Percentiles rank a stretch among this genome's conserved stretches.
Conservation (phyloP, 2,888 invertebrate species). For the Diarsia rubi region DNA sequence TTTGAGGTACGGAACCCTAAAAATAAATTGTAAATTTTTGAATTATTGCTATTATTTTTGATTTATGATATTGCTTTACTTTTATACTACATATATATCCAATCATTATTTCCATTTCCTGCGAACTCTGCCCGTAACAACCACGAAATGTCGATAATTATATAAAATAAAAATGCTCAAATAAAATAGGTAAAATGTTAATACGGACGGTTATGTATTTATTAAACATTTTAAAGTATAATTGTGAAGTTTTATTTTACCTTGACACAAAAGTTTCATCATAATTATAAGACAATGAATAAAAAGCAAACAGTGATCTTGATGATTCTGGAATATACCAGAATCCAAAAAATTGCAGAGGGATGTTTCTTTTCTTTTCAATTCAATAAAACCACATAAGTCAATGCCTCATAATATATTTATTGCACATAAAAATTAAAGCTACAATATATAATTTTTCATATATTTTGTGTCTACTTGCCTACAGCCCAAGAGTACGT, state of each 20-base stretch:
- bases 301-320: too few species aligned
- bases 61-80: not conserved
- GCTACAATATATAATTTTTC: conserved; percentile 53
- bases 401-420: conserved; percentile 64
- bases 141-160: conserved; percentile 63
- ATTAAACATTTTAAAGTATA: conserved; percentile 80
- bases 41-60: too few species aligned
- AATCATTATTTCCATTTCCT: not conserved
- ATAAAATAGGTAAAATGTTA: conserved; percentile 74
- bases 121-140: conserved; percentile 62
- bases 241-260: conserved; percentile 48
- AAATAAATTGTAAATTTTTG: not conserved
- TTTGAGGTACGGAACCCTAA: too few species aligned
- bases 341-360: not conserved
- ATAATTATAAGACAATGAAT: not conserved
- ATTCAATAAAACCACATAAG: conserved; percentile 26
- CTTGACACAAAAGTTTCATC: not conserved
- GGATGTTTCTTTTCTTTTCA: too few species aligned
- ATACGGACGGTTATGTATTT: conserved; percentile 84
- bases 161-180: conserved; percentile 61
- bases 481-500: conserved; percentile 46
- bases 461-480: conserved; percentile 75
- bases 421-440: conserved; percentile 62
- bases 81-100: not conserved
- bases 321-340: not conserved